Percentiles rank a stretch among this genome's conserved stretches.
Conservation (phyloP, 2,888 invertebrate genomes). For the Rotaria socialis region DNA sequence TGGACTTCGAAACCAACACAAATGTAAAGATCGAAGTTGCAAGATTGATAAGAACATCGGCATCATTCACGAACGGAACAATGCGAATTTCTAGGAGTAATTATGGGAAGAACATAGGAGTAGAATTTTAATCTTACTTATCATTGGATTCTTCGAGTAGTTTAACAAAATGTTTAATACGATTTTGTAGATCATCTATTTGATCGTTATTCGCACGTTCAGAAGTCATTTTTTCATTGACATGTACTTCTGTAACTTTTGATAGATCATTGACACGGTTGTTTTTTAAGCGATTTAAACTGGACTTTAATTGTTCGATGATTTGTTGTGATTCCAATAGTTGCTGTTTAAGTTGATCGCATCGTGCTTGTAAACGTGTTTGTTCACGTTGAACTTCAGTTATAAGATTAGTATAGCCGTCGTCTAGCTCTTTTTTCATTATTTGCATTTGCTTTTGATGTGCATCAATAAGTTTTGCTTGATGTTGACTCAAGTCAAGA, state of each 20-base stretch:
- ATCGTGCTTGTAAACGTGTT: not conserved
- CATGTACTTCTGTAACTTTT: not conserved
- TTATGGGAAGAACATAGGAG: not conserved
- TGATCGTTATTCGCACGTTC: not conserved
- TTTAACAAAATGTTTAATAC: not conserved
- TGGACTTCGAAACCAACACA: too few species aligned
- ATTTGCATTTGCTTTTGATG: conserved; percentile 35
- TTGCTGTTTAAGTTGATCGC: conserved; percentile 31
- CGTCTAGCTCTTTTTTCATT: conserved; percentile 38
- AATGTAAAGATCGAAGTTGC: too few species aligned
- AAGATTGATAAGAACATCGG: too few species aligned
- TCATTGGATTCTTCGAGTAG: conserved; percentile 28
- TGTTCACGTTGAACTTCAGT: conserved; percentile 27
- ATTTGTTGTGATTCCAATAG: not conserved
- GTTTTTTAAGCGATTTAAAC: not conserved
- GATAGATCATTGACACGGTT: not conserved
- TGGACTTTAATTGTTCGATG: not conserved
- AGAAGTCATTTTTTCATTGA: not conserved
- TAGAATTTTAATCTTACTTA: not conserved
- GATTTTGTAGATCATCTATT: not conserved
- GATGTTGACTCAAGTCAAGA: conserved; percentile 20
- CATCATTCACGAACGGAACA: too few species aligned
- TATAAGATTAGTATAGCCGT: conserved; percentile 18
- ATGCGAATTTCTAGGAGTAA: not conserved
- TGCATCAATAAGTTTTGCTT: conserved; percentile 6